phyloP scores from a whole-genome alignment of 1,140 invertebrate species.

The Heterodera schachtii region DNA sequence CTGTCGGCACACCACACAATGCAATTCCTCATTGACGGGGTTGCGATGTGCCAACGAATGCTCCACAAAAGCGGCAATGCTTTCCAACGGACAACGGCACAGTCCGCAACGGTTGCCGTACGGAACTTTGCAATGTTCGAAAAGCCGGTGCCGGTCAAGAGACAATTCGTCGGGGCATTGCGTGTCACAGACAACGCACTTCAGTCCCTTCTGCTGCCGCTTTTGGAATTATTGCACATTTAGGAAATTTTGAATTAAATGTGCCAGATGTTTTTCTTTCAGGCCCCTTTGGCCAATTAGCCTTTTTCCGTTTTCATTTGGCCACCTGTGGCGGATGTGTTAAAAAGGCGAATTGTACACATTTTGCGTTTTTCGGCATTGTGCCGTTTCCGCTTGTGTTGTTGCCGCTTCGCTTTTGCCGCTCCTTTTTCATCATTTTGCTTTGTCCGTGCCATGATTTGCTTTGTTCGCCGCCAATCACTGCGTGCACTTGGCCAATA shows the following conservation, averaged over 20 bases:
- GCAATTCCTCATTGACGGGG: conserved; percentile 25
- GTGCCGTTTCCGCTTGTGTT: not conserved
- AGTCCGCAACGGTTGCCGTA: conserved; percentile 47
- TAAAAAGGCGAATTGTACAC: conserved; percentile 7
- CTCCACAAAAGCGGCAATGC: conserved; percentile 34
- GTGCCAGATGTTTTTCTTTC: too few relatives aligned
- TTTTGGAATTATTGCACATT: not conserved
- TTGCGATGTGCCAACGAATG: conserved; percentile 43
- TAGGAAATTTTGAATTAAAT: too few relatives aligned
- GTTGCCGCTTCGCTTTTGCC: too few relatives aligned
- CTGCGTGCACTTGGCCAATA: not conserved
- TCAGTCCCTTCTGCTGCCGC: conserved; percentile 20
- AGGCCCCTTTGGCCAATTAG: not conserved
- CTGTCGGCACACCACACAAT: conserved; percentile 43
- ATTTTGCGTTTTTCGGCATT: conserved; percentile 4
- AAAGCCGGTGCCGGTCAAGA: conserved; percentile 49
- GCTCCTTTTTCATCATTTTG: conserved; percentile 6
- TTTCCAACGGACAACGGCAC: conserved; percentile 32
- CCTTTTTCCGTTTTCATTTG: conserved; percentile 23
- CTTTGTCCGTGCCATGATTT: not conserved
- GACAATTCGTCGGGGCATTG: conserved; percentile 41
- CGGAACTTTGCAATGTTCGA: conserved; percentile 50
- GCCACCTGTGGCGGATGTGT: not conserved
- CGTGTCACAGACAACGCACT: conserved; percentile 55
- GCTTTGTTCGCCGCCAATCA: not conserved